These are phyloP conservation scores for Semicossyphus pulcher DNA, from an alignment of 2,113 vertebrate genomes.

Conservation along the genomic window DNA sequence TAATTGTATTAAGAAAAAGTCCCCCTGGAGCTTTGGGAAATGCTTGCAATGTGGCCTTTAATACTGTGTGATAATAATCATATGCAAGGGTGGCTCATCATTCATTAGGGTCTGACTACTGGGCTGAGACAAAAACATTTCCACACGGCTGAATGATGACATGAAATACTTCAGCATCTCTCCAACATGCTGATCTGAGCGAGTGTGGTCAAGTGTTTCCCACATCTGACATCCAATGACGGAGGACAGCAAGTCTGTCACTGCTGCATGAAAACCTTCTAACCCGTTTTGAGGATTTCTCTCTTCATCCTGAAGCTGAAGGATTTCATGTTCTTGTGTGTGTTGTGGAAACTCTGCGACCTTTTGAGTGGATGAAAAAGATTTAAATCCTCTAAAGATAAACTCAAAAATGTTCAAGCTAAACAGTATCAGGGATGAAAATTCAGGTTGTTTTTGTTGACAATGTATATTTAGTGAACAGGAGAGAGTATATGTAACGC, in stretches of 20 bases:
- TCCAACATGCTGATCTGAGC: neutral
- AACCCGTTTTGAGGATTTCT: neutral
- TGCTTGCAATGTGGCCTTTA: no score
- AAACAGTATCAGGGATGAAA: neutral
- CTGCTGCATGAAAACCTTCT: neutral
- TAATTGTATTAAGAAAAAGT: no score
- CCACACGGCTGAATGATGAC: neutral
- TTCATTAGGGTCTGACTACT: neutral
- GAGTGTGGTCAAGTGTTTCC: constrained; percentile 20
- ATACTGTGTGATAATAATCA: no score
- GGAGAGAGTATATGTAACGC: no score
- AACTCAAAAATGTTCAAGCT: neutral
- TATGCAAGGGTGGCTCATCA: neutral
- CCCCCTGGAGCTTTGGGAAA: no score
- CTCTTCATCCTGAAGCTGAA: constrained; percentile 5
- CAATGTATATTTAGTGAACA: no score
- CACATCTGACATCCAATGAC: neutral
- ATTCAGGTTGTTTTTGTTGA: neutral
- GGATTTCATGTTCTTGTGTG: constrained; percentile 37
- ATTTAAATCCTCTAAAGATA: constrained; percentile 11
- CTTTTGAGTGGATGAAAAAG: constrained; percentile 17
- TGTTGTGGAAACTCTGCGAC: constrained; percentile 39
- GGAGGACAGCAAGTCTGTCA: neutral
- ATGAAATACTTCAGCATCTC: constrained; percentile 7
- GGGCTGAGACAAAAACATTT: neutral